Percentiles rank a stretch among this genome's conserved stretches.
Conservation (phyloP, 2,888 invertebrate species). For the Rotaria sp. region DNA sequence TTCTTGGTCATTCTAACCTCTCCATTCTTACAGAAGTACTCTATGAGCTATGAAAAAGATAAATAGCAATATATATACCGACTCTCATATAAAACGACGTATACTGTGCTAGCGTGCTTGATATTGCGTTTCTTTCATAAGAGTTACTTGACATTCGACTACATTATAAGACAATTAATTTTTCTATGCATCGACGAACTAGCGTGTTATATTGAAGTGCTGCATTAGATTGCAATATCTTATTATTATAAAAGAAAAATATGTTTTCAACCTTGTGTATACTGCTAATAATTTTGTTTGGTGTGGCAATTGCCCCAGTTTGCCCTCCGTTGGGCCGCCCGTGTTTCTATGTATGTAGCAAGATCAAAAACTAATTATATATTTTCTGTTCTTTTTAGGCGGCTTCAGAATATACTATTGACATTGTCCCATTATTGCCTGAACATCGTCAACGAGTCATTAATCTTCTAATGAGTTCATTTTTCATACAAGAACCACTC, state of each 20-base stretch:
- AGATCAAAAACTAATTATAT: not conserved
- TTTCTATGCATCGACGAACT: no score
- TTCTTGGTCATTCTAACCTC: not conserved
- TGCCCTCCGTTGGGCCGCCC: no score
- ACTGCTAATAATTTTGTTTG: no score
- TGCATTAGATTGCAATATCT: no score
- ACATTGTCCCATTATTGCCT: not conserved
- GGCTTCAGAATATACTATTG: not conserved
- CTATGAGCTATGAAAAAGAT: not conserved
- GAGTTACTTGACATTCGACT: not conserved
- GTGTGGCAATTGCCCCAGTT: no score
- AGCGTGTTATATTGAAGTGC: no score
- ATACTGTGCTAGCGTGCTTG: not conserved
- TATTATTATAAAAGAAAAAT: no score
- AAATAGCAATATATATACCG: not conserved
- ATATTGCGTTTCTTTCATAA: not conserved
- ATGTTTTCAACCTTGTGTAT: no score
- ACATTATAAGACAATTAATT: not conserved
- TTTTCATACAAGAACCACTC: slow-evolving; percentile 7
- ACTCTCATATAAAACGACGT: not conserved
- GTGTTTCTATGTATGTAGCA: no score
- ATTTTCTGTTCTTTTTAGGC: not conserved
- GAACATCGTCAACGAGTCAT: not conserved
- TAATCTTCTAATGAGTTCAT: slow-evolving; percentile 16
- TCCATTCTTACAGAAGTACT: not conserved